Evolutionary conservation across 2,797 vertebrate genomes (phyloP).

Genomic region (Miichthys miiuy): DNA sequence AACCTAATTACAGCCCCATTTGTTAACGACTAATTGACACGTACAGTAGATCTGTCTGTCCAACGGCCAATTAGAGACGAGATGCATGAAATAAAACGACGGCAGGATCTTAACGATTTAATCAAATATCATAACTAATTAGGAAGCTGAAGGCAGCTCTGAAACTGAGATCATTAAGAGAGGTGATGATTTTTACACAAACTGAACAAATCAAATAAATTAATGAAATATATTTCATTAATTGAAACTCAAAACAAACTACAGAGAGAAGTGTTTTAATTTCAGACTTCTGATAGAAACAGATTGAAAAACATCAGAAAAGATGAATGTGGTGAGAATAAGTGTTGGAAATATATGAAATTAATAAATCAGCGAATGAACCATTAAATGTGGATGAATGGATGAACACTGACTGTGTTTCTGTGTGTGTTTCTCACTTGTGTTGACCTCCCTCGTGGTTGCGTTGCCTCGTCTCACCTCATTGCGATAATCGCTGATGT

Average conservation of each 20-base stretch:
- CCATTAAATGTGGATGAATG: neutral
- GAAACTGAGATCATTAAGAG: neutral
- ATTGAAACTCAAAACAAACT: too few relatives aligned
- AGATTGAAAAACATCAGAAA: too few relatives aligned
- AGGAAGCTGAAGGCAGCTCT: slow-evolving; percentile 11
- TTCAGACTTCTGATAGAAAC: too few relatives aligned
- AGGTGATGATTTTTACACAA: neutral
- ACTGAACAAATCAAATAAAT: neutral
- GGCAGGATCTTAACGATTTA: slow-evolving; percentile 59
- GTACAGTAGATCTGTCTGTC: slow-evolving; percentile 65
- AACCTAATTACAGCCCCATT: slow-evolving; percentile 75
- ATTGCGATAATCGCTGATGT: slow-evolving; percentile 45
- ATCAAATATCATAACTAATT: slow-evolving; percentile 65
- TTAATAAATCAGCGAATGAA: neutral
- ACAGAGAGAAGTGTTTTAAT: too few relatives aligned
- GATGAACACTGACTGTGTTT: neutral
- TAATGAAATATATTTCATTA: too few relatives aligned
- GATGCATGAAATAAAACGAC: slow-evolving; percentile 51
- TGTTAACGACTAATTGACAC: slow-evolving; percentile 75
- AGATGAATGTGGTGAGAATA: neutral
- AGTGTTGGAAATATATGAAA: neutral
- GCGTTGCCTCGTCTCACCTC: neutral
- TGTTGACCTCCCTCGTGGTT: too few relatives aligned
- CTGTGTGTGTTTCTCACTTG: neutral
- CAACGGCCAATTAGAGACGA: slow-evolving; percentile 71